These are phyloP conservation scores for Cetoscarus ocellatus DNA, from an alignment of 2,797 vertebrate species.

Conservation along the genomic window DNA sequence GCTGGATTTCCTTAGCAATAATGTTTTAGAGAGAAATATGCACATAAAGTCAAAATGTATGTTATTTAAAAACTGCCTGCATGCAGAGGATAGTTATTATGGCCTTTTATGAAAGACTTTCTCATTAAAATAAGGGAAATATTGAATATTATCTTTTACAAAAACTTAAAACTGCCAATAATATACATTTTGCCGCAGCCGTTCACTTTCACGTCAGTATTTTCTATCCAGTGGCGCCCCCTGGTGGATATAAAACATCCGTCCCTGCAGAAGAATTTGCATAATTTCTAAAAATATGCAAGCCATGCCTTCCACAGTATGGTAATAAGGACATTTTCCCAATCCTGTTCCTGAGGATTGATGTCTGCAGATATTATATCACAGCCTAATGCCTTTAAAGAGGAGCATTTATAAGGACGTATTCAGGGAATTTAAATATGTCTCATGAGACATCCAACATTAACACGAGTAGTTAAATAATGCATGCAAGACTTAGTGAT, in stretches of 20 bases:
- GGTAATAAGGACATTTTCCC: neutral
- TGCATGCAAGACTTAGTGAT: neutral
- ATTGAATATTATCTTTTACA: too few species aligned
- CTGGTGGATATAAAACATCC: conserved; percentile 28
- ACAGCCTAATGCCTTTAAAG: neutral
- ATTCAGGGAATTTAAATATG: neutral
- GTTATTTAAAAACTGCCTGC: too few species aligned
- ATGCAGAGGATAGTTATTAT: too few species aligned
- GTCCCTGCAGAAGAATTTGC: neutral
- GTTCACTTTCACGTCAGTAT: neutral
- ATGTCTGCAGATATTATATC: neutral
- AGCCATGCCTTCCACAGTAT: neutral
- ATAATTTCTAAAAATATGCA: neutral
- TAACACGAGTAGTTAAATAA: neutral
- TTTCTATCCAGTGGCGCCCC: conserved; percentile 40
- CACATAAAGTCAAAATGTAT: too few species aligned
- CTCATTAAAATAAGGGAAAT: too few species aligned
- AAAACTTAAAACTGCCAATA: neutral
- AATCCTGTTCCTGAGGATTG: neutral
- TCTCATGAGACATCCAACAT: neutral
- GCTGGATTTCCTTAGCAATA: too few species aligned
- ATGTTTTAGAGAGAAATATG: too few species aligned
- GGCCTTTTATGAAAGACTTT: too few species aligned
- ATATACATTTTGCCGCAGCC: neutral
- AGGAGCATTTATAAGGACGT: neutral